phyloP scores from a whole-genome alignment of 1,140 invertebrate species.

The Aethina tumida region DNA sequence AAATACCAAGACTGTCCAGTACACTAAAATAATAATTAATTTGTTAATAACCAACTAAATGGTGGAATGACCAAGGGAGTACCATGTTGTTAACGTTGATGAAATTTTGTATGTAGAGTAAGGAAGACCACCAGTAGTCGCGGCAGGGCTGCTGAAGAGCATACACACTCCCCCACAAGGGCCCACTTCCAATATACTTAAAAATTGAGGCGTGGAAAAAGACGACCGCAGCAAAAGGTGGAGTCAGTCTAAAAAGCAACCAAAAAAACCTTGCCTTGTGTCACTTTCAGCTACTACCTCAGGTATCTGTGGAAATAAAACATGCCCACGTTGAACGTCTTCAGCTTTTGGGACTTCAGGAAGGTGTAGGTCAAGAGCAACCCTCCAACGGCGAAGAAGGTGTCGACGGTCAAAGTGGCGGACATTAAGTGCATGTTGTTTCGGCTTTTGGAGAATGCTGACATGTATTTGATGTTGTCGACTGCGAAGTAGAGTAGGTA shows the following conservation, averaged over 20 bases:
- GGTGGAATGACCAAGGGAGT: too few relatives aligned
- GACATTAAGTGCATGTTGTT: conserved; percentile 9
- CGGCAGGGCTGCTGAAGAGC: conserved; percentile 29
- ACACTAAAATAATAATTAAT: conserved; percentile 42
- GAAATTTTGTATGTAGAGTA: conserved; percentile 42
- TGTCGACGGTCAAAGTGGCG: conserved; percentile 39
- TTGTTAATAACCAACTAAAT: too few relatives aligned
- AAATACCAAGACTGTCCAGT: conserved; percentile 39
- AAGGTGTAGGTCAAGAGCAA: conserved; percentile 43
- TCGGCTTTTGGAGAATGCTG: too few relatives aligned
- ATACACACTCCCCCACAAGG: conserved; percentile 35
- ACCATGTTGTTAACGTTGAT: conserved; percentile 24
- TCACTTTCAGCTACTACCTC: too few relatives aligned
- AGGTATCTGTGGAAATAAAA: conserved; percentile 5
- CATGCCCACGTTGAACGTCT: conserved; percentile 19
- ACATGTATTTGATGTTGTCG: too few relatives aligned
- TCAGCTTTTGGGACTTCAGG: conserved; percentile 39
- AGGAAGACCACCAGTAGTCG: conserved; percentile 42
- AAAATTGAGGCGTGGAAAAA: conserved; percentile 42
- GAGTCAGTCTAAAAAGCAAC: conserved; percentile 41
- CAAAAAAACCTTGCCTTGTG: too few relatives aligned
- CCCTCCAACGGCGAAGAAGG: conserved; percentile 46
- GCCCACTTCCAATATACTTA: conserved; percentile 45
- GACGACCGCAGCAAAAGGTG: conserved; percentile 44
- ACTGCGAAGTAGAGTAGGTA: conserved; percentile 31